These are phyloP conservation scores for Halocynthia aurantium DNA, from an alignment of 23 tunicate genomes.

Conservation along the genomic window DNA sequence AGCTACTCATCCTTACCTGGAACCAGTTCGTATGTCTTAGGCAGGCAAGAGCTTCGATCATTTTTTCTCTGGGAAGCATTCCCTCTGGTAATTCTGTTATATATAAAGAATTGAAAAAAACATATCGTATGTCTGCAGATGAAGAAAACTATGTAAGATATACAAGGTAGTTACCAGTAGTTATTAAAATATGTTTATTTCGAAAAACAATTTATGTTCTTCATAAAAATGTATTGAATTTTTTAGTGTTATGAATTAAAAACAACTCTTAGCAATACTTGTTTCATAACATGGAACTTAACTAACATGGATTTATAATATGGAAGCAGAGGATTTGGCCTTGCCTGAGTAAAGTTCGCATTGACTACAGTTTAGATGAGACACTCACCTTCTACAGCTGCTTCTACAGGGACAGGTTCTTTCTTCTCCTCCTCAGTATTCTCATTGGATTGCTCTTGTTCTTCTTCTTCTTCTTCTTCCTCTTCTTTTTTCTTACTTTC, in stretches of 20 bases:
- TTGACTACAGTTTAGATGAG: no score
- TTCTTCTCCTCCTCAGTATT: constrained; percentile 15
- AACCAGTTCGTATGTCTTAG: constrained; percentile 90
- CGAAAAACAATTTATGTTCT: no score
- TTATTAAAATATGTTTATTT: no score
- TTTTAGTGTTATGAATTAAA: no score
- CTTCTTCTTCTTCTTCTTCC: constrained; percentile 13
- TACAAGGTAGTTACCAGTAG: constrained; percentile 1
- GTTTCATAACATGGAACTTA: no score
- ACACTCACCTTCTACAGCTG: neutral
- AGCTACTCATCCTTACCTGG: constrained; percentile 39
- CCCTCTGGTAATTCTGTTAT: constrained; percentile 10
- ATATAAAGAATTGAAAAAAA: neutral
- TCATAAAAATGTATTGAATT: no score
- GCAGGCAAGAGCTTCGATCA: constrained; percentile 81
- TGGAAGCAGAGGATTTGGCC: no score
- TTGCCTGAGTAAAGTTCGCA: no score
- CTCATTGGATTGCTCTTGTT: constrained; percentile 2
- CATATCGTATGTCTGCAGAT: neutral
- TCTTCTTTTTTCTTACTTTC: constrained; percentile 2
- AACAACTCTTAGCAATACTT: no score
- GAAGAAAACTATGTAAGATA: neutral
- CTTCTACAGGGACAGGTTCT: neutral
- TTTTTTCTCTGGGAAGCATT: constrained; percentile 47
- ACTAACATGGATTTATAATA: no score